These are phyloP conservation scores for Heliconius congener DNA, from an alignment of 1,140 invertebrate genomes.

Conservation along the genomic window DNA sequence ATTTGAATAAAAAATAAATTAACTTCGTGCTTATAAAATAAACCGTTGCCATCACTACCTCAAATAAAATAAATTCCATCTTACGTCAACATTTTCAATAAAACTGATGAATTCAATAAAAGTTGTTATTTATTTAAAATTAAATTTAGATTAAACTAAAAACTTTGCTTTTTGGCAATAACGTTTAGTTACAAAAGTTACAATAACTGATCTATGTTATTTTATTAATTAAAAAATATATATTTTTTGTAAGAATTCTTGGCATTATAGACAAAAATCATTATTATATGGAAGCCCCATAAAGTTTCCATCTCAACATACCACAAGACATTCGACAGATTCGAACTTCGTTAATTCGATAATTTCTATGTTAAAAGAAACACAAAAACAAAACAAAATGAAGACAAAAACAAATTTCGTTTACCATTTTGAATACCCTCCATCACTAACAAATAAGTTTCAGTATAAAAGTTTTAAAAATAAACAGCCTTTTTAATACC, in stretches of 20 bases:
- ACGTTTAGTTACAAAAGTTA: background rate
- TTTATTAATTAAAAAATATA: background rate
- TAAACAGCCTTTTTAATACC: background rate
- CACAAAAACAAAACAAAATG: background rate
- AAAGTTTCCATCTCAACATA: background rate
- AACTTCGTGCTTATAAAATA: background rate
- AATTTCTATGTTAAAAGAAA: background rate
- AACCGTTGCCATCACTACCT: conserved; percentile 2
- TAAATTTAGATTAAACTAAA: background rate
- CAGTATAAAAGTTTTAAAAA: background rate
- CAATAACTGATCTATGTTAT: background rate
- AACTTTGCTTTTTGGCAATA: background rate
- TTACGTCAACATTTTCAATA: background rate
- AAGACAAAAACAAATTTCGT: background rate
- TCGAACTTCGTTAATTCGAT: background rate
- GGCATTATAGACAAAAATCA: background rate
- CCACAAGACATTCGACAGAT: background rate
- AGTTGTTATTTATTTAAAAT: background rate
- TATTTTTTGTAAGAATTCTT: background rate
- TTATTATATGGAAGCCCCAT: background rate
- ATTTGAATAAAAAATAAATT: background rate
- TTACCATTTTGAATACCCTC: background rate
- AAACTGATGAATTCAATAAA: background rate
- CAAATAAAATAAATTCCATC: background rate
- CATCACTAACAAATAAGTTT: background rate